A percentile compares a stretch with the other conserved stretches of the same genome.
phyloP scores from a whole-genome alignment of 1,140 invertebrate genomes.

The Gryon sp. region DNA sequence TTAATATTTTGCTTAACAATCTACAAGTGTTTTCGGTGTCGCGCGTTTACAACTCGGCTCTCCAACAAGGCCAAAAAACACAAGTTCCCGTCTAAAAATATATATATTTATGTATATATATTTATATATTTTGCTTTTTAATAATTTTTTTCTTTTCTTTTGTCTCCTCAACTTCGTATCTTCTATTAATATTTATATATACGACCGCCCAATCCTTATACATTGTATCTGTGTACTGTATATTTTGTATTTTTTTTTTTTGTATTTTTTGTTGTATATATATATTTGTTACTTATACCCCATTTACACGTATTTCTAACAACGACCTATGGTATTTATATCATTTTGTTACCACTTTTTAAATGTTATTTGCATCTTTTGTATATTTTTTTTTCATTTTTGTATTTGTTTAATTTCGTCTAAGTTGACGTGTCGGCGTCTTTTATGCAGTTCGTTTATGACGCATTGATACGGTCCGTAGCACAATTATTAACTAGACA shows the following conservation, averaged over 20 bases:
- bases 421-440: conserved; percentile 27
- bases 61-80: conserved; percentile 65
- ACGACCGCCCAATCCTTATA: conserved; percentile 36
- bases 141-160: conserved; percentile 21
- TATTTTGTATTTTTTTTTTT: conserved; percentile 35
- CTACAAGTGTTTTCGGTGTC: conserved; percentile 56
- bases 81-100: conserved; percentile 70
- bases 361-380: conserved; percentile 43
- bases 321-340: conserved; percentile 65
- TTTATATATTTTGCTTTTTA: conserved; percentile 36
- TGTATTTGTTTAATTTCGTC: too few species aligned
- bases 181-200: conserved; percentile 44
- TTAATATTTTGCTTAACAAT: conserved; percentile 43
- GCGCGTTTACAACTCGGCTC: conserved; percentile 58
- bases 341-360: conserved; percentile 23
- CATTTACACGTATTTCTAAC: conserved; percentile 66
- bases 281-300: conserved; percentile 53
- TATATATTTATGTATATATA: conserved; percentile 64
- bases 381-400: conserved; percentile 26
- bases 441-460: conserved; percentile 54
- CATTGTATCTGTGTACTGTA: conserved; percentile 54
- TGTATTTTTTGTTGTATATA: conserved; percentile 19
- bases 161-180: background rate
- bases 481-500: conserved; percentile 68
- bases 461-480: conserved; percentile 19